A percentile compares a stretch with the other conserved stretches of the same genome.
Conservation (phyloP, 2,113 vertebrate species). For the Labeo rohita region DNA sequence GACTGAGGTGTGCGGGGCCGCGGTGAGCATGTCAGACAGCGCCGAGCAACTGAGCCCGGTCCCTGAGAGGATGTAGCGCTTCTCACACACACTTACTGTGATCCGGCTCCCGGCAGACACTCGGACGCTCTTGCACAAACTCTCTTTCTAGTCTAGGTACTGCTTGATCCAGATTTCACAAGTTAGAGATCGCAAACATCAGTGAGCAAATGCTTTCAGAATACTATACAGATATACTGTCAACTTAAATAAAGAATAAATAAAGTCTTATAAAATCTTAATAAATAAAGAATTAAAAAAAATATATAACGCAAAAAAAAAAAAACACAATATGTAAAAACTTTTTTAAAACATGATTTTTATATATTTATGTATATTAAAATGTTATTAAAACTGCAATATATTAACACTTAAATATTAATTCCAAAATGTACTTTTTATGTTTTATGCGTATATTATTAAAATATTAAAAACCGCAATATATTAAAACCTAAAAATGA, state of each 20-base stretch:
- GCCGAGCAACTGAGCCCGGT: neutral
- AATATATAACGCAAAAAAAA: too few relatives aligned
- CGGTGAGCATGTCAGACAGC: slow-evolving; percentile 2
- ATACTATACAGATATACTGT: neutral
- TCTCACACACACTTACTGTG: neutral
- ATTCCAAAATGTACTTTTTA: too few relatives aligned
- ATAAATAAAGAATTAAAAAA: too few relatives aligned
- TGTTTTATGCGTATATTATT: too few relatives aligned
- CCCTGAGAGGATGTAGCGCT: neutral
- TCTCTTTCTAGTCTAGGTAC: neutral
- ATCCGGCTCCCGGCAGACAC: neutral
- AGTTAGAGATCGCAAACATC: neutral
- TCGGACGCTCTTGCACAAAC: neutral
- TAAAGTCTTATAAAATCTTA: too few relatives aligned
- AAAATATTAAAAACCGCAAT: too few relatives aligned
- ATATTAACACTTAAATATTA: too few relatives aligned
- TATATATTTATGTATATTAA: too few relatives aligned
- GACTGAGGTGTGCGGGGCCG: slow-evolving; percentile 12
- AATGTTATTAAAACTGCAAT: too few relatives aligned
- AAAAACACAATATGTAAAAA: too few relatives aligned
- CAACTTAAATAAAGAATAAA: neutral
- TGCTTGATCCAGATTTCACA: neutral
- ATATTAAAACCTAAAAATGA: too few relatives aligned
- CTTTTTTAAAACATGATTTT: too few relatives aligned
- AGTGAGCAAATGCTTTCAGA: neutral